Evolutionary conservation across 2,113 vertebrate genomes (phyloP).

Genomic region (Podarcis raffonei): DNA sequence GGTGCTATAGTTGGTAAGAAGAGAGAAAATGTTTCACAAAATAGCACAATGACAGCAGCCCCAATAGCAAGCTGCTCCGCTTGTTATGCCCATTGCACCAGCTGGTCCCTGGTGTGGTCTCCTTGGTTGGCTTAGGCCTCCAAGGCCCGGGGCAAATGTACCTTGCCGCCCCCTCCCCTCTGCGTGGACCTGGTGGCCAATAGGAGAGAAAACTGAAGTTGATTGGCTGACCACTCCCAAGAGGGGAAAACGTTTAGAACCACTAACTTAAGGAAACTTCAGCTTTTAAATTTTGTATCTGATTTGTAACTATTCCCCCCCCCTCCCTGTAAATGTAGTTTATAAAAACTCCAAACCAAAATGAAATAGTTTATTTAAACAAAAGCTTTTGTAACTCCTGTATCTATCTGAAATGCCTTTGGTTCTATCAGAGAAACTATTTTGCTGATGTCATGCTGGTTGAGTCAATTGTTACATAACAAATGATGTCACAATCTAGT

Average conservation of each 20-base stretch:
- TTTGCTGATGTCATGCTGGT: slow-evolving; percentile 1
- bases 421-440: background rate
- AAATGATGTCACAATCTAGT: slow-evolving; percentile 52
- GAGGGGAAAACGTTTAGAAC: background rate
- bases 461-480: background rate
- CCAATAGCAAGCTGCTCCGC: too few relatives aligned
- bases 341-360: background rate
- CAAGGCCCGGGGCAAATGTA: too few relatives aligned
- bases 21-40: too few relatives aligned
- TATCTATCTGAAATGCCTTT: background rate
- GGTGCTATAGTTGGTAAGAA: too few relatives aligned
- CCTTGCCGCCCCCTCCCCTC: too few relatives aligned
- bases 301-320: too few relatives aligned
- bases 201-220: background rate
- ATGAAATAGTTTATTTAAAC: background rate
- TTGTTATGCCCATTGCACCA: too few relatives aligned
- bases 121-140: too few relatives aligned
- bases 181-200: too few relatives aligned
- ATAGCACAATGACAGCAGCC: too few relatives aligned
- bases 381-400: background rate
- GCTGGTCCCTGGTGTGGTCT: too few relatives aligned
- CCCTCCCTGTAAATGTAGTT: background rate
- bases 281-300: background rate
- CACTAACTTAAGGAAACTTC: background rate
- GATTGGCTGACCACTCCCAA: too few relatives aligned